phyloP scores from a whole-genome alignment of 2,888 invertebrate species.

The Polyommatus icarus region DNA sequence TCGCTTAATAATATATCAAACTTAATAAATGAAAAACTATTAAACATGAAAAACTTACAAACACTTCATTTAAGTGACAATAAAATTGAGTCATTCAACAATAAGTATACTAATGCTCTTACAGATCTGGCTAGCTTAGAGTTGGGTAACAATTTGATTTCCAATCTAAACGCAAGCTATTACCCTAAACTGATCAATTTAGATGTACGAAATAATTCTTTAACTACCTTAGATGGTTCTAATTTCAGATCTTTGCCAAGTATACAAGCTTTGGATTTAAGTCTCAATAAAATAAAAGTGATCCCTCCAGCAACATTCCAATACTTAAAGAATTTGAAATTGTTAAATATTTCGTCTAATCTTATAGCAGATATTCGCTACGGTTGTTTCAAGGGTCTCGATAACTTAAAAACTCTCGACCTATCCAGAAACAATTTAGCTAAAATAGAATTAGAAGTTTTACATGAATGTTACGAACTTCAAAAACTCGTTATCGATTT shows the following conservation, averaged over 20 bases:
- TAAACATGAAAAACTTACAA: slow-evolving; percentile 51
- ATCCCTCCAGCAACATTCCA: slow-evolving; percentile 65
- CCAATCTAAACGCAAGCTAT: slow-evolving; percentile 53
- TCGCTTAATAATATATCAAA: slow-evolving; percentile 55
- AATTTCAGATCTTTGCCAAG: slow-evolving; percentile 54
- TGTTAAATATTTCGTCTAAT: slow-evolving; percentile 64
- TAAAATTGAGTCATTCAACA: slow-evolving; percentile 57
- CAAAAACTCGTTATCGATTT: slow-evolving; percentile 63
- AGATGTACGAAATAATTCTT: slow-evolving; percentile 57
- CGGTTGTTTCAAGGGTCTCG: slow-evolving; percentile 63
- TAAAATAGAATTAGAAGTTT: slow-evolving; percentile 59
- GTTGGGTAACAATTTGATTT: slow-evolving; percentile 57
- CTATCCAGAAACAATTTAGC: slow-evolving; percentile 61
- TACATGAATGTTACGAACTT: slow-evolving; percentile 65
- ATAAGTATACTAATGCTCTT: slow-evolving; percentile 52
- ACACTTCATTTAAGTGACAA: slow-evolving; percentile 57
- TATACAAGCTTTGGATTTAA: slow-evolving; percentile 61
- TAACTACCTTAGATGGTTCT: slow-evolving; percentile 51
- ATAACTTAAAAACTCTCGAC: slow-evolving; percentile 61
- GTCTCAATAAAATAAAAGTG: slow-evolving; percentile 55
- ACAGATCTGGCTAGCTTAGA: slow-evolving; percentile 52
- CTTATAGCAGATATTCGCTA: slow-evolving; percentile 55
- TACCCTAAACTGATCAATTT: slow-evolving; percentile 55
- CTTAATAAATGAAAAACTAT: slow-evolving; percentile 44
- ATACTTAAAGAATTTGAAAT: slow-evolving; percentile 56